Conservation (phyloP, 2,113 vertebrate genomes). For the Protobothrops mucrosquamatus region DNA sequence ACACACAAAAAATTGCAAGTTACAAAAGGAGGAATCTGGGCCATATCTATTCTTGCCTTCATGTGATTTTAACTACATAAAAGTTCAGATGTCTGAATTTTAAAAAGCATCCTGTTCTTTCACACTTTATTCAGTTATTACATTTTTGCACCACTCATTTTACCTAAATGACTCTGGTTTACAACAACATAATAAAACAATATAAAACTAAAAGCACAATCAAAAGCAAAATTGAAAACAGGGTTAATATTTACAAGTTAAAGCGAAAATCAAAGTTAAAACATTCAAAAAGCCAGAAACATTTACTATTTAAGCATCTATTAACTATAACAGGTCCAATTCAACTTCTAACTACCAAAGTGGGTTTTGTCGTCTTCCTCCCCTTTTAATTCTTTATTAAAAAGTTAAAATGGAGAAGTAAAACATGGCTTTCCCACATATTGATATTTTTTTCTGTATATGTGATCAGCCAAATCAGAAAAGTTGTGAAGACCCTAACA, state of each 20-base stretch:
- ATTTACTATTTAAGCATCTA: neutral
- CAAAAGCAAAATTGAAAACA: neutral
- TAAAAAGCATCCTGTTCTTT: neutral
- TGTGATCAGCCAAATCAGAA: too few species aligned
- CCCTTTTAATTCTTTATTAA: too few species aligned
- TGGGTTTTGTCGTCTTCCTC: too few species aligned
- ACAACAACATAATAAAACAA: neutral
- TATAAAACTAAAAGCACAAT: neutral
- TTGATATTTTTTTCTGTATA: too few species aligned
- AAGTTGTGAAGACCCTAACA: too few species aligned
- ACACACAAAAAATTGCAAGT: neutral
- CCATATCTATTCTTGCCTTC: neutral
- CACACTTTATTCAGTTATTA: neutral
- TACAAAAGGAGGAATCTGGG: neutral
- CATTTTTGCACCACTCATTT: neutral
- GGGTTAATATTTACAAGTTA: neutral
- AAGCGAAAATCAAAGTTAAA: neutral
- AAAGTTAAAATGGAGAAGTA: too few species aligned
- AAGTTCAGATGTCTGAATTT: neutral
- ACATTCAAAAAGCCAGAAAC: neutral
- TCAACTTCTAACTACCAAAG: neutral
- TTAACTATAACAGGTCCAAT: neutral
- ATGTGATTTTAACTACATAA: neutral
- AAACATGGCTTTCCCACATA: too few species aligned
- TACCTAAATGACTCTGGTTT: neutral